These are phyloP conservation scores for Argyra leucocephala DNA, from an alignment of 2,888 invertebrate species.

Conservation along the genomic window DNA sequence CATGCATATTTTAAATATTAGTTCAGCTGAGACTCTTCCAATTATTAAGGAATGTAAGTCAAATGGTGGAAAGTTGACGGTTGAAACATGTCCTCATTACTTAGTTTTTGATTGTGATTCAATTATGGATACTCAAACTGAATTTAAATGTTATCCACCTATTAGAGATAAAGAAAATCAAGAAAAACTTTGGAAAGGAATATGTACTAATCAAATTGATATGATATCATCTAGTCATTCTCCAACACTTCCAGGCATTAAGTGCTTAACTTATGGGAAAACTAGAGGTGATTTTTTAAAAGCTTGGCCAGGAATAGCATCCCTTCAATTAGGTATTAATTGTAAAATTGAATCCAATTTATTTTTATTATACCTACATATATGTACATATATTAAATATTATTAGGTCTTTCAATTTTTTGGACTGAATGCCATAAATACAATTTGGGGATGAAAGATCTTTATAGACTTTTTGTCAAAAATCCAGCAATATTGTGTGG, in stretches of 20 bases:
- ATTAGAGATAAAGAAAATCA: slow-evolving; percentile 55
- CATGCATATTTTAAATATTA: slow-evolving; percentile 61
- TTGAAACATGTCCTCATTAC: slow-evolving; percentile 68
- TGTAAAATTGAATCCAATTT: slow-evolving; percentile 18
- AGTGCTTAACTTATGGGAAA: slow-evolving; percentile 42
- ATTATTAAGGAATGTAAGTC: slow-evolving; percentile 45
- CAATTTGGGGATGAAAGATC: slow-evolving; percentile 47
- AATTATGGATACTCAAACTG: slow-evolving; percentile 53
- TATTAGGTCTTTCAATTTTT: slow-evolving; percentile 53
- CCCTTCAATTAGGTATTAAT: slow-evolving; percentile 65
- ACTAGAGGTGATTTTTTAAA: slow-evolving; percentile 53
- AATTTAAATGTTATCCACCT: slow-evolving; percentile 66
- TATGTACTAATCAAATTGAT: slow-evolving; percentile 50
- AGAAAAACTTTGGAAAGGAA: slow-evolving; percentile 54
- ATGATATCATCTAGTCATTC: slow-evolving; percentile 62
- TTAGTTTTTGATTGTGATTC: slow-evolving; percentile 54
- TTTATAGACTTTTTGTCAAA: slow-evolving; percentile 52
- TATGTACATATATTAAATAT: background rate
- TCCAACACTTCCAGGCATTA: slow-evolving; percentile 56
- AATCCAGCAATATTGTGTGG: slow-evolving; percentile 56
- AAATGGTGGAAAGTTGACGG: slow-evolving; percentile 52
- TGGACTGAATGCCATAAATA: slow-evolving; percentile 56
- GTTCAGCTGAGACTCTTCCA: slow-evolving; percentile 52
- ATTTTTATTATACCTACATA: background rate
- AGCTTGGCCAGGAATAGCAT: slow-evolving; percentile 67